Conservation (phyloP, 2,888 invertebrate genomes). For the Digitonthophagus gazella region DNA sequence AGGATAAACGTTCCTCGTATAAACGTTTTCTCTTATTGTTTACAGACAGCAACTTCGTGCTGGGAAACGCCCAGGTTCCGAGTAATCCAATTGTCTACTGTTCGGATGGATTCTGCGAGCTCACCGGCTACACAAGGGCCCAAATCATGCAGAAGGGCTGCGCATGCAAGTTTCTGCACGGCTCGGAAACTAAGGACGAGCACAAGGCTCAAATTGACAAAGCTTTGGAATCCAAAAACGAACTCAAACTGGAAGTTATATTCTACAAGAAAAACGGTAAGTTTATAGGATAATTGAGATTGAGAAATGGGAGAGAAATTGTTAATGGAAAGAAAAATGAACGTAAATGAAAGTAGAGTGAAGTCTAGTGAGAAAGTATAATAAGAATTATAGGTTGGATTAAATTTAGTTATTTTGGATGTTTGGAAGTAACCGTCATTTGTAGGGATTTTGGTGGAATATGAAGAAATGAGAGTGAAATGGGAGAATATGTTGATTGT, state of each 20-base stretch:
- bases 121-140: conserved; percentile 89
- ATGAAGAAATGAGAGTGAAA: too few species aligned
- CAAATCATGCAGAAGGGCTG: conserved; percentile 97
- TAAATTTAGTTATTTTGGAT: too few species aligned
- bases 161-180: conserved; percentile 92
- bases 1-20: background rate
- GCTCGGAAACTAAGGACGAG: conserved; percentile 85
- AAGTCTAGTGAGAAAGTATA: too few species aligned
- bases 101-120: conserved; percentile 94
- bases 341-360: too few species aligned
- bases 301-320: too few species aligned
- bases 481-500: too few species aligned
- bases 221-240: conserved; percentile 84
- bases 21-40: conserved; percentile 12
- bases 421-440: too few species aligned
- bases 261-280: conserved; percentile 94
- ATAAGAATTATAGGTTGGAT: too few species aligned
- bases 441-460: too few species aligned
- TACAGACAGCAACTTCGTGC: conserved; percentile 93
- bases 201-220: conserved; percentile 87
- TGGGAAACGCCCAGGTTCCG: conserved; percentile 93
- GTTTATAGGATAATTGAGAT: too few species aligned
- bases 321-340: too few species aligned
- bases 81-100: conserved; percentile 90
- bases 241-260: conserved; percentile 90